Percentiles rank a stretch among this genome's conserved stretches.
phyloP scores from a whole-genome alignment of 2,888 invertebrate genomes.

The Teleiodes luculella region DNA sequence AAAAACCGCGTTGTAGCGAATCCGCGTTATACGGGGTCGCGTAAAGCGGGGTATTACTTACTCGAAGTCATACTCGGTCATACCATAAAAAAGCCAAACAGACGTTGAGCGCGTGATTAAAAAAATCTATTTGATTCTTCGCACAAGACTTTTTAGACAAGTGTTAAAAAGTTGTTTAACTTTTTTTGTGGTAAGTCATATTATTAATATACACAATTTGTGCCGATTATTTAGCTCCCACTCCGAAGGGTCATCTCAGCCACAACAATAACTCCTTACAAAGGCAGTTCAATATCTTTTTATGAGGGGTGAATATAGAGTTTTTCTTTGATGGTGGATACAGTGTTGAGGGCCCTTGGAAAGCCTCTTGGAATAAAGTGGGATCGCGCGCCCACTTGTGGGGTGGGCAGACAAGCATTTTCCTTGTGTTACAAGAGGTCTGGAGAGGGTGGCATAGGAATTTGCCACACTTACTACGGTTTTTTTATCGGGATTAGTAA shows the following conservation, averaged over 20 bases:
- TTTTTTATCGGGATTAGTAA: not conserved
- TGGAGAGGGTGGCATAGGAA: not conserved
- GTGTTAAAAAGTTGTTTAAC: no score
- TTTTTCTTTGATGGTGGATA: conserved; percentile 27
- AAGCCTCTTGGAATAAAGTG: conserved; percentile 42
- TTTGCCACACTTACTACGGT: not conserved
- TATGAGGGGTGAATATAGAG: conserved; percentile 1
- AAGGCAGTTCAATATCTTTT: not conserved
- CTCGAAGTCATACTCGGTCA: no score
- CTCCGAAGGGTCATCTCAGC: not conserved
- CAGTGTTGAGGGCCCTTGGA: conserved; percentile 34
- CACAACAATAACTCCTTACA: conserved; percentile 1
- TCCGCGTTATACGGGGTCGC: no score
- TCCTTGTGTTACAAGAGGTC: conserved; percentile 25
- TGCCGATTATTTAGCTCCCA: not conserved
- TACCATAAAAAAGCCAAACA: no score
- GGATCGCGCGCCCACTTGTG: conserved; percentile 29
- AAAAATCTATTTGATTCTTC: no score
- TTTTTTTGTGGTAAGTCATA: no score
- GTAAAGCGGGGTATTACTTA: no score
- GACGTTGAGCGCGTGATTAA: no score
- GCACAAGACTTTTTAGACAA: no score
- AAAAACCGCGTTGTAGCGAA: no score
- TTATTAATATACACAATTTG: not conserved
- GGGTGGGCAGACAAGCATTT: conserved; percentile 28